Conservation (phyloP, 2,113 vertebrate species). For the Catharus fuscescens region DNA sequence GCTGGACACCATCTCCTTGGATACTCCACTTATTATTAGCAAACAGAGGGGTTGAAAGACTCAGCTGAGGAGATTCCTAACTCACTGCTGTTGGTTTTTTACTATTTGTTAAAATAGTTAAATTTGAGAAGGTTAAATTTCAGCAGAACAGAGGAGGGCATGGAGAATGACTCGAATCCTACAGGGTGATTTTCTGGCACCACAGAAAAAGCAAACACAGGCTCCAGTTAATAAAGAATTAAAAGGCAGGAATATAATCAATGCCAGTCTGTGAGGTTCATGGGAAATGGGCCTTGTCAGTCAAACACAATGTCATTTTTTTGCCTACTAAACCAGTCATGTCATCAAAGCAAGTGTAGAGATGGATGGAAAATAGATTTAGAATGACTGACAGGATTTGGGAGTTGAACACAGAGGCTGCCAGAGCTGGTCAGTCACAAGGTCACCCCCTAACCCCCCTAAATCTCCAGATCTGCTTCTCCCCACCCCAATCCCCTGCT, state of each 20-base stretch:
- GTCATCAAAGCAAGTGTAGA: neutral
- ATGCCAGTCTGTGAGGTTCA: neutral
- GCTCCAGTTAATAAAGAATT: constrained; percentile 22
- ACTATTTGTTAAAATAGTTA: neutral
- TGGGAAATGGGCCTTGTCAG: constrained; percentile 13
- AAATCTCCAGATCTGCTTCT: neutral
- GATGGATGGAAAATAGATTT: neutral
- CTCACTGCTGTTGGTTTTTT: neutral
- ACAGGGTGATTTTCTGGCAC: neutral
- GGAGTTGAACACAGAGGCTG: neutral
- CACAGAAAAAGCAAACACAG: neutral
- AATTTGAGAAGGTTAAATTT: neutral
- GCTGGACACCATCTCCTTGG: neutral
- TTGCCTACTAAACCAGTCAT: neutral
- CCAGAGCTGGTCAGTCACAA: neutral
- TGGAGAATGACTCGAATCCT: neutral
- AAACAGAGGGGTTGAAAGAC: neutral
- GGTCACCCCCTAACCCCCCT: neutral
- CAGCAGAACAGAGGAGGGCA: neutral
- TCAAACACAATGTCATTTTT: neutral
- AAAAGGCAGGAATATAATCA: neutral
- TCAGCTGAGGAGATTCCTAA: neutral
- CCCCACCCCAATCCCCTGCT: neutral
- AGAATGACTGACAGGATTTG: neutral
- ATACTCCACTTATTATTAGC: neutral